These are phyloP conservation scores for Sebastes hopkinsi DNA, from an alignment of 2,797 vertebrate genomes.

Conservation along the genomic window DNA sequence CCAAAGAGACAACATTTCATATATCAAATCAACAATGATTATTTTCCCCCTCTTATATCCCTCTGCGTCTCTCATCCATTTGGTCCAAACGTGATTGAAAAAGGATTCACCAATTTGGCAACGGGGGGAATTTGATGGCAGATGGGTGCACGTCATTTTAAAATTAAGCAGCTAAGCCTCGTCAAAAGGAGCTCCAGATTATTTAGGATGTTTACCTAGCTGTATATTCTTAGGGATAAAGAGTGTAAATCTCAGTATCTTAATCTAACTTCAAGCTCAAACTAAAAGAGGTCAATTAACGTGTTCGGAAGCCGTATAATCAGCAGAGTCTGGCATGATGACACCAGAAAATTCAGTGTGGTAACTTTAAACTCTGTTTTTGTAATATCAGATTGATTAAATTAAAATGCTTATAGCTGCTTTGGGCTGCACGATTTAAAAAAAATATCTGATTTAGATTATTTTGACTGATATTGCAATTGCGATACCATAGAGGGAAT, in stretches of 20 bases:
- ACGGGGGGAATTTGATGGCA: background rate
- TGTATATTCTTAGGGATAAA: background rate
- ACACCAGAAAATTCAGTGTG: background rate
- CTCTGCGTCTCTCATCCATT: conserved; percentile 3
- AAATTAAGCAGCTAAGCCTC: conserved; percentile 4
- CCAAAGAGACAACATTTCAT: background rate
- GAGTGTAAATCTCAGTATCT: background rate
- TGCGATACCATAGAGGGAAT: too few relatives aligned
- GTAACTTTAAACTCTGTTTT: background rate
- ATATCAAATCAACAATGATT: background rate
- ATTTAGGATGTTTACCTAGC: background rate
- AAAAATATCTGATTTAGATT: too few relatives aligned
- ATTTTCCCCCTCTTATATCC: background rate
- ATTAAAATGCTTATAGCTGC: background rate
- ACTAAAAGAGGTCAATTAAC: background rate
- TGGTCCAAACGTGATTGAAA: conserved; percentile 13
- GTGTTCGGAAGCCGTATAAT: background rate
- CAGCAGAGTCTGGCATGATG: background rate
- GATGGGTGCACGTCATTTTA: background rate
- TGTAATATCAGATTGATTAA: background rate
- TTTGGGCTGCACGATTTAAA: too few relatives aligned
- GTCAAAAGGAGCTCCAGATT: background rate
- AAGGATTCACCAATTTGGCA: background rate
- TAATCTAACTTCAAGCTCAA: background rate
- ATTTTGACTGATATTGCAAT: too few relatives aligned